Evolutionary conservation across 2,797 vertebrate genomes (phyloP).

Genomic region (Hozukius guyotensis): DNA sequence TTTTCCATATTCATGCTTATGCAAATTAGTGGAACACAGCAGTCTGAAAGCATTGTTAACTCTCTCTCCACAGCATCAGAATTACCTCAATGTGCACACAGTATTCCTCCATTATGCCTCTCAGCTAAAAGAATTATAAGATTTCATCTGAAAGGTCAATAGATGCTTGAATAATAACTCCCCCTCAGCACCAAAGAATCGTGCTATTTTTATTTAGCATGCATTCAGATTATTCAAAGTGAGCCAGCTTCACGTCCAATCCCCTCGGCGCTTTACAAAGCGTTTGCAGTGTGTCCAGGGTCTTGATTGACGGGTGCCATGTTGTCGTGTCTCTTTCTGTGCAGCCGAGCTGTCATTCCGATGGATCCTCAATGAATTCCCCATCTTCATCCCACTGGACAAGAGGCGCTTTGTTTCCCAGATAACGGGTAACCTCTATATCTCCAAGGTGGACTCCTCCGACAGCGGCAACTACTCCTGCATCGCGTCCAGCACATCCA

Average conservation of each 20-base stretch:
- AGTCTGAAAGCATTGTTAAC: conserved; percentile 43
- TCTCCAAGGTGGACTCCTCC: conserved; percentile 92
- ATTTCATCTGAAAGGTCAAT: conserved; percentile 66
- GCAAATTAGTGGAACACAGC: conserved; percentile 29
- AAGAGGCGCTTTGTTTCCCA: conserved; percentile 95
- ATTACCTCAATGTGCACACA: conserved; percentile 24
- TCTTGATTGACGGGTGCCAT: conserved; percentile 54
- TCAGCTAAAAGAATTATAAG: conserved; percentile 29
- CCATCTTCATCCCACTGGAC: conserved; percentile 92
- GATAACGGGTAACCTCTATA: conserved; percentile 95
- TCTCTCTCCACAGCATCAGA: conserved; percentile 21
- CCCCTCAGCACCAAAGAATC: conserved; percentile 5
- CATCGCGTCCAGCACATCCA: conserved; percentile 93
- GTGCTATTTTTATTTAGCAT: conserved; percentile 43
- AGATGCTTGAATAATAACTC: conserved; percentile 54
- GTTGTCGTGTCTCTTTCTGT: conserved; percentile 38
- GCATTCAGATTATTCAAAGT: conserved; percentile 47
- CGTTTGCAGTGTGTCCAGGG: not conserved
- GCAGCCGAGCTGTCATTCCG: conserved; percentile 94
- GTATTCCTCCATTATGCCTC: conserved; percentile 16
- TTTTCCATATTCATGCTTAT: conserved; percentile 48
- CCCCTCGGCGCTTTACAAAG: conserved; percentile 10
- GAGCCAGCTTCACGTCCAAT: conserved; percentile 5
- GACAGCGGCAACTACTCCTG: conserved; percentile 98
- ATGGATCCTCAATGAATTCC: conserved; percentile 98